Evolutionary conservation across 2,888 invertebrate genomes (phyloP), one percentile per base, ranked within the genome.

Genomic region (Alloscopus bannaensis): DNA sequence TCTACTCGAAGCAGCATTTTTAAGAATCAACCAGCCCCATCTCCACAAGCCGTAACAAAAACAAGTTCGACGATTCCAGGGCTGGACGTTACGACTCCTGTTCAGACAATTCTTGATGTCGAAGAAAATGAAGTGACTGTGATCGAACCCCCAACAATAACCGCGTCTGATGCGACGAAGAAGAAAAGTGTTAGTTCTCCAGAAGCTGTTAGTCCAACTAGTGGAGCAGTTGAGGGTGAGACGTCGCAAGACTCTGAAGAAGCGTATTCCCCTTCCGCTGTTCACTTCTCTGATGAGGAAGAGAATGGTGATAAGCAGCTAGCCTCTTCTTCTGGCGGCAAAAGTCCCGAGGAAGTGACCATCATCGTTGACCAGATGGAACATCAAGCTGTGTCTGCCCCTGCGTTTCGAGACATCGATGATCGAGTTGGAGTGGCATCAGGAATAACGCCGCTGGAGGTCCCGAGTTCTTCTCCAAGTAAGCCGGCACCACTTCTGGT

Each of bases 221-320:
- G n/a, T n/a, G n/a, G n/a, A n/a, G 4, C 0, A 24, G 50, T 64
- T 26, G 57, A 45, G 26, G 52, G 66, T 16, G 70, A 69, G n/a
- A n/a, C n/a, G n/a, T n/a, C n/a, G n/a, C n/a, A n/a, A 6, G 81
- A 82, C 20, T 50, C 64, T 11, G 81, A 81, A 50, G 82, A 82
- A 45, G 81, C 81, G 0, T 85, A 85, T 57, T 85, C 84, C 11
- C 84, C 84, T 3, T 84, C 84, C 8, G 83, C 73, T 1, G 66
- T 83, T 6, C 64, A 83, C 26, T 84, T 84, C 59, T 79, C 83
- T 0, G 83, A 84, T 13, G 83, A 83, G 0, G 83, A 84, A n/a
- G 3, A n/a, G n/a, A n/a, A n/a, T n/a, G 40, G 40, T 40, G 40
- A 40, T 40, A 13, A 40, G n/a, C 57, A 57, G 6, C 26, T 4